Base-by-base conservation (phyloP, 2,113 vertebrate species). In the Catagonus wagneri region DNA sequence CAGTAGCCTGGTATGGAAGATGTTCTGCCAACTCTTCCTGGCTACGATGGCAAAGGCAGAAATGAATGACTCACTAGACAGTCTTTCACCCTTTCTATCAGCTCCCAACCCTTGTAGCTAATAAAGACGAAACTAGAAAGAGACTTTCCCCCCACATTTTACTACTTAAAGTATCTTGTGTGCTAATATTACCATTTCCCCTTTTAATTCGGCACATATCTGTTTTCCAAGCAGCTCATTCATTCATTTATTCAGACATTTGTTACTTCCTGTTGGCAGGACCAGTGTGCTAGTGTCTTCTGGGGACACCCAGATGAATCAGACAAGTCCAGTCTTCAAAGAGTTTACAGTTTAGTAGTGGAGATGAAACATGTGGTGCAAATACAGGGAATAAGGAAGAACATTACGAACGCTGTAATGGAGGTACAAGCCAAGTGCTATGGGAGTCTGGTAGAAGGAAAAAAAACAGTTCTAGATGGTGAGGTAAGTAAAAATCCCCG, bases 231-330 rank as follows among this genome's bases (percentile, higher is more conserved):
- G 89, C 34, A 76, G 58, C 36, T 58, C 54, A 39, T 58, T 80
- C 32, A 78, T 29, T 79, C 56, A 75, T 29, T 50, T 60, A 83
- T 50, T 56, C 68, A 81, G 60, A 86, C 79, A 29, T 9, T 44
- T 83, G 66, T 65, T 25, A 52, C 34, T 61, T 87, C 29, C 25
- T 79, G 14, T 66, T 87, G 94, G 36, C 34, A 83, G 52, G 39
- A 50, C 56, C 7, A 13, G 25, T 32, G 52, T 16, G 39, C 52
- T 44, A 34, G 61, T 11, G 54, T 50, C 34, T 83, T 58, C 85
- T 52, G 65, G 58, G 86, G 93, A 85, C 81, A 68, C 36, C 66
- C 87, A 72, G n/a, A 60, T 23, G 95, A 95, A 44, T 50, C 83
- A 68, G 39, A 61, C 27, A 60, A 13, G 10, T 85, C 68, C 36